Conservation (phyloP, 2,888 invertebrate species). For the Cistogaster globosa region DNA sequence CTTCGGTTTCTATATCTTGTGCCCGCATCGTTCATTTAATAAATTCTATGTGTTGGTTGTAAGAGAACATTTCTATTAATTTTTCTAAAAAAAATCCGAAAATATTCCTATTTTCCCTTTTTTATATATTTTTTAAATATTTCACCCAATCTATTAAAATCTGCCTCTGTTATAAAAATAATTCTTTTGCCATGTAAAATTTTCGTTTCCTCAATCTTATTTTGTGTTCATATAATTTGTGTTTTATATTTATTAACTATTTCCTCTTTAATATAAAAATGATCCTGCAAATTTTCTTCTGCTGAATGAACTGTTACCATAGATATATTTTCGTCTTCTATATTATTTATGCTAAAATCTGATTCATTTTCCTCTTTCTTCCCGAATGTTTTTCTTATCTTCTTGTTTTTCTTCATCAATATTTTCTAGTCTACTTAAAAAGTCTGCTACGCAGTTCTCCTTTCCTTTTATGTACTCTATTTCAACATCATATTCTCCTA, state of each 20-base stretch:
- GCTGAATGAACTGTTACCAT: not conserved
- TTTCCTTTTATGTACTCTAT: too few relatives aligned
- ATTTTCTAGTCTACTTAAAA: too few relatives aligned
- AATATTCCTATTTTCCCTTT: conserved; percentile 13
- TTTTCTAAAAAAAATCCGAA: not conserved
- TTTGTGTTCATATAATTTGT: not conserved
- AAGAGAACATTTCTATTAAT: not conserved
- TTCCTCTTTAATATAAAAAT: not conserved
- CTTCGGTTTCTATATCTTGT: conserved; percentile 8
- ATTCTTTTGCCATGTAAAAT: not conserved
- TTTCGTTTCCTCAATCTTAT: not conserved
- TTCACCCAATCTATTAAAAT: not conserved
- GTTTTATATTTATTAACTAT: conserved; percentile 10
- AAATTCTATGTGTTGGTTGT: not conserved
- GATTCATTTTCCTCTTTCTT: not conserved
- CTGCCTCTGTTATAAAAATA: not conserved
- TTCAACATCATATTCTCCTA: too few relatives aligned
- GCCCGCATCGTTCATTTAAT: not conserved
- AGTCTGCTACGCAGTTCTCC: too few relatives aligned
- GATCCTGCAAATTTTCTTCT: too few relatives aligned
- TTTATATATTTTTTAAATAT: conserved; percentile 5
- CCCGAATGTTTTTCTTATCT: too few relatives aligned
- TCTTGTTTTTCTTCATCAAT: too few relatives aligned
- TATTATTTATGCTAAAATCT: not conserved
- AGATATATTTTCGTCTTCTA: not conserved